Evolutionary conservation across 1,140 invertebrate genomes (phyloP), one percentile per base, ranked within the genome.

Genomic region (Nymphalis io): DNA sequence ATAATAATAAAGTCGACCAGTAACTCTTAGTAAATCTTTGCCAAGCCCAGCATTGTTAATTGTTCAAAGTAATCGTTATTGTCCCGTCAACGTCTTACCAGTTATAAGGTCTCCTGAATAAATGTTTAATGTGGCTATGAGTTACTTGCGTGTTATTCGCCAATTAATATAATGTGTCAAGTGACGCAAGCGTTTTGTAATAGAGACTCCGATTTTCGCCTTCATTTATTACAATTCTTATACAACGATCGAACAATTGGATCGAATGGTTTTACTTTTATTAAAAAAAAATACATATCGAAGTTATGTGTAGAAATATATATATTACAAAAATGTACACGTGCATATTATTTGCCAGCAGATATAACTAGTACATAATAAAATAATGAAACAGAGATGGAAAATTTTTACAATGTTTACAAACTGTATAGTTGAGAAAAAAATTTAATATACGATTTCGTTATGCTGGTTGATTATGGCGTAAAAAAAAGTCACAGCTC

Each of bases 401-500:
- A 42, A 13, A 42, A 46, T 16, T 16, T 18, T 42, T 12, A 33
- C 27, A 3, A 42, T 5, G 40, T 42, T 42, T 46, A 46, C n/a
- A 21, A 51, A 51, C 48, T 20, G 4, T 16, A 21, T 13, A 21
- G 5, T n/a, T 55, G 51, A 10, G 21, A 55, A 23, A 55, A 27
- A 13, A 42, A 42, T 40, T 21, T 16, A 16, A 42, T 13, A 40
- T 57, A 48, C 23, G 18, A 57, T 60, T 55, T 16, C 67, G 74
- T 68, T 63, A 75, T 42, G 70, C 44, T 64, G 16, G 59, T n/a
- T 70, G 67, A 33, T 3, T 42, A 18, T 33, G 48, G 60, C 44
- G 59, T 72, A 72, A 70, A 72, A 72, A 75, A 66, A 15, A 42
- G 66, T 72, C 70, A 72, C 70, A 75, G 53, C 21, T 59, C 61